phyloP scores from a whole-genome alignment of 2,797 vertebrate genomes.

The Hyperoplus immaculatus region DNA sequence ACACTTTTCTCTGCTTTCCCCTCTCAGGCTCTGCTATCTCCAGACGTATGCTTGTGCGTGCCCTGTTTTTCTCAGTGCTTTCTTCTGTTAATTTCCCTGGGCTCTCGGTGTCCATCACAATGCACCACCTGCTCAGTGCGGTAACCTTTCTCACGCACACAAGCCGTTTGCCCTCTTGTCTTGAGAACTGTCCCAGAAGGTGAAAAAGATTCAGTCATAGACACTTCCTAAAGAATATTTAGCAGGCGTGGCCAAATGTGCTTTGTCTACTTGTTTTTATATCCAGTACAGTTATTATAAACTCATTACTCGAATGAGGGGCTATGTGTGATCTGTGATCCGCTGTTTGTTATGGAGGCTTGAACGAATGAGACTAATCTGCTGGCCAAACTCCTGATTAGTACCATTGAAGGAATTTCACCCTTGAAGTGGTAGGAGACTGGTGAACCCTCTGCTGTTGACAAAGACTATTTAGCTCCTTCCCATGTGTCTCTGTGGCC shows the following conservation, averaged over 20 bases:
- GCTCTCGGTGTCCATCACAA: constrained; percentile 34
- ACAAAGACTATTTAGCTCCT: constrained; percentile 78
- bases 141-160: constrained; percentile 48
- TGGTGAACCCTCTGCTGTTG: constrained; percentile 71
- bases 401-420: constrained; percentile 63
- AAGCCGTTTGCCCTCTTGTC: constrained; percentile 66
- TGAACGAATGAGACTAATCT: constrained; percentile 51
- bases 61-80: constrained; percentile 37
- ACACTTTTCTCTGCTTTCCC: background rate
- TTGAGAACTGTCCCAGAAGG: constrained; percentile 43
- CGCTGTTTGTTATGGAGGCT: constrained; percentile 37
- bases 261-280: constrained; percentile 28
- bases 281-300: constrained; percentile 7
- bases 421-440: constrained; percentile 75
- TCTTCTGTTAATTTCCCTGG: constrained; percentile 44
- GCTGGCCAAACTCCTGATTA: constrained; percentile 73
- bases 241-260: background rate
- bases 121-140: constrained; percentile 51
- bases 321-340: constrained; percentile 4
- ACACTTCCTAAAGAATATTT: background rate
- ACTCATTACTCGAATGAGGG: background rate
- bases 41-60: constrained; percentile 45
- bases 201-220: constrained; percentile 29
- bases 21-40: constrained; percentile 21
- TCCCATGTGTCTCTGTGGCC: constrained; percentile 73